Evolutionary conservation across 2,113 vertebrate species (phyloP), one percentile per base, ranked within the genome.

Genomic region (Anolis sagrei): DNA sequence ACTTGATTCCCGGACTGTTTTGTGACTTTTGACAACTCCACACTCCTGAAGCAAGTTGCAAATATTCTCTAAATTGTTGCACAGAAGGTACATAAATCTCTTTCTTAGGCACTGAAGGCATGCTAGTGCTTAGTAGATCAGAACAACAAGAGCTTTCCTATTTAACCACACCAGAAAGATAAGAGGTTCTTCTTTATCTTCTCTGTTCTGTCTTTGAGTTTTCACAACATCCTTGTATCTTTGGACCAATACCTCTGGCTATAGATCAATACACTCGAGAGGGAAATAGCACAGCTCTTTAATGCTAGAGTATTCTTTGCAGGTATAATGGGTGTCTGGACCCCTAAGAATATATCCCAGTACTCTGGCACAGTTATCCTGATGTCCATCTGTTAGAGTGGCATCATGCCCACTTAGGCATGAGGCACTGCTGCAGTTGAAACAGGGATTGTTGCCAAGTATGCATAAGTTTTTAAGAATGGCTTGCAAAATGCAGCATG

Each of bases 301-400:
- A 82, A 88, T 80, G 18, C 51, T 83, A 23, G 69, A 87, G 34
- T 80, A 48, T 54, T 80, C 61, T 87, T 76, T 83, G 36, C 39
- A 81, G 76, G 32, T 44, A 78, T 74, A 49, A 87, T 78, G 79
- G 88, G 74, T 90, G 78, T 91, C 82, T 89, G 77, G 80, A 80
- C 49, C 87, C 84, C 82, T 87, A 85, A 84, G 81, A 86, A 80
- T 94, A 94, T 39, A 11, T 88, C 68, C 79, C 32, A 68, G 78
- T 81, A 90, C 92, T 86, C 90, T 94, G 94, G 95, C 92, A 90
- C 0, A 11, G 76, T 48, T 81, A 27, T 0, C 0, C 51, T 79
- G 48, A 54, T 90, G 92, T 27, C 94, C 95, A 96, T 96, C 96
- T 96, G 95, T 89, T 93, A 88, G 61, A 61, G 84, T 96, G 95